Evolutionary conservation across 2,797 vertebrate species (phyloP), one percentile per base, ranked within the genome.

Genomic region (Streptopelia turtur): DNA sequence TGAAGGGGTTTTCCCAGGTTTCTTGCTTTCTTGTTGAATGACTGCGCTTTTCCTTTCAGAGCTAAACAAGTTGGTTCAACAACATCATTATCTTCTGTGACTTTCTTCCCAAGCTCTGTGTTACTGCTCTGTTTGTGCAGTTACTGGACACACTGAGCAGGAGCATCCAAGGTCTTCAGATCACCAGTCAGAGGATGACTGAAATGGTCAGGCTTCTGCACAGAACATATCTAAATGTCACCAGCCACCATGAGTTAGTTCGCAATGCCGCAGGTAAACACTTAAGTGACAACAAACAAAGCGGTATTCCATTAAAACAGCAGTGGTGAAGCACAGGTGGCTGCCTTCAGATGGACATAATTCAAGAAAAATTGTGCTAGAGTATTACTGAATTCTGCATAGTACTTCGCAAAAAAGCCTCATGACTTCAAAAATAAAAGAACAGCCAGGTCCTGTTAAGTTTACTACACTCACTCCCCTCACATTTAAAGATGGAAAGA

Each of bases 401-500:
- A 89, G 53, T 35, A 60, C 43, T 93, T 79, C 55, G 37, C 71
- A 84, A 94, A 89, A 87, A 87, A 89, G 69, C 56, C 49, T 84
- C 52, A 35, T 3, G 23, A 74, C 83, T 95, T 86, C 59, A 60
- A 86, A 94, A 93, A 89, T 18, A 88, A 52, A 95, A 88, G 72
- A 77, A 76, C 30, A 84, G 88, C 63, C 65, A 94, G 64, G 33
- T 74, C 85, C 33, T 72, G 35, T 63, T 92, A 83, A 71, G 89
- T 76, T 96, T 65, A 83, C 52, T 87, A 30, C 3, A 3, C 12
- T 68, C 9, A 41, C 24, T 43, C 55, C n/a, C n/a, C 56, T 83
- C 66, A 56, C 28, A 55, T 63, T 95, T 89, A 94, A 94, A 96
- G 55, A 56, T 81, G 72, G 91, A 69, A 95, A 96, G 89, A 96